Base-by-base conservation (phyloP, 2,797 vertebrate species). In the Typhlichthys subterraneus region DNA sequence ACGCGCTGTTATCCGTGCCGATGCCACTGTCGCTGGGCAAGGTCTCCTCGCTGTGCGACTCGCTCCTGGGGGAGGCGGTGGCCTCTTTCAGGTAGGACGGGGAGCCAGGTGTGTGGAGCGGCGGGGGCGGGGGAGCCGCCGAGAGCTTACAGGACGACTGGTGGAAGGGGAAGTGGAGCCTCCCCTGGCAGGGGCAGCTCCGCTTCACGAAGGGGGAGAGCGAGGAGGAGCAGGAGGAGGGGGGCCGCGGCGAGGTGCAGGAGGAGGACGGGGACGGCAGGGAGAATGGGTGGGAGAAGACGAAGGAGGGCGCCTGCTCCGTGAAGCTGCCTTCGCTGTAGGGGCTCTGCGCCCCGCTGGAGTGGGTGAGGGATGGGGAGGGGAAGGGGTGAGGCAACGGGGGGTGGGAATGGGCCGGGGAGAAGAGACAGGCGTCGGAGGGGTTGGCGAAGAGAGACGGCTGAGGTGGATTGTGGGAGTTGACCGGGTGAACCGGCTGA, bases 11-110 rank as follows among this genome's bases (percentile, higher is more conserved):
- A 69, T 98, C 96, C 0, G 96, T 97, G 7, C 96, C 97, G 0
- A 98, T 97, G 1, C 96, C 96, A 0, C 95, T 97, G 67, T 98
- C 96, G 0, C 96, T 98, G 11, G 95, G 95, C 52, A 97, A 89
- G 0, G 95, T 96, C 88, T 97, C 95, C 0, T 98, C 96, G 12
- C 95, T 96, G 84, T 96, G 96, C 0, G 96, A 96, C 57, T 98
- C 96, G 3, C 96, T 97, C 13, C 95, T 92, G 0, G 95, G 95
- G 2, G 96, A 98, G 0, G 95, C 94, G 0, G 94, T 96, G 76
- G 96, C 94, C 76, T 97, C 96, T 56, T 98, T 98, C 70, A 95
- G 76, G 82, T 96, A 95, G 0, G 94, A 92, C 0, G 96, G 96
- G 23, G 96, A 97, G 81, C 95, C 93, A 8, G 95, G 94, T 64